Evolutionary conservation across 92 coral and sea anemone genomes (phyloP).

Genomic region (Virgularia gustaviana): DNA sequence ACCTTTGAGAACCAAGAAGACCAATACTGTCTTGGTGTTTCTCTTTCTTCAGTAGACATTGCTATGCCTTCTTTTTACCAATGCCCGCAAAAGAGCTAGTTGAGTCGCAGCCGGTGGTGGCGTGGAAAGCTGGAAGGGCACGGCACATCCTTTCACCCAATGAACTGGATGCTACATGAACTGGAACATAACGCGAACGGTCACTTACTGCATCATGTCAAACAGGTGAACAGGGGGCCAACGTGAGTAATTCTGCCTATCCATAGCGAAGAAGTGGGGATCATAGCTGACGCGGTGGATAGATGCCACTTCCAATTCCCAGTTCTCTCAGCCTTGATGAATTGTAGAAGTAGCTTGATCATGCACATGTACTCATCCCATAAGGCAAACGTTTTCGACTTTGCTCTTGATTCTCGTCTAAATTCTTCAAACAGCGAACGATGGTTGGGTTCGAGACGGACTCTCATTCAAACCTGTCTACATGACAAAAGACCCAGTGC

Average conservation of each 20-base stretch:
- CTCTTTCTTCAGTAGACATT: background rate
- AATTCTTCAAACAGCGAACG: slow-evolving; percentile 37
- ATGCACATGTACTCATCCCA: slow-evolving; percentile 27
- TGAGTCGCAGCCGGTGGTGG: slow-evolving; percentile 49
- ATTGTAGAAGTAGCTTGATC: slow-evolving; percentile 18
- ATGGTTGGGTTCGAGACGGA: slow-evolving; percentile 55
- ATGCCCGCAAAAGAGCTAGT: slow-evolving; percentile 47
- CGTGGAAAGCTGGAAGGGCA: slow-evolving; percentile 46
- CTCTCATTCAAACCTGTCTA: slow-evolving; percentile 26
- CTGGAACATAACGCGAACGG: slow-evolving; percentile 28
- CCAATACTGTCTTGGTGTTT: slow-evolving; percentile 38
- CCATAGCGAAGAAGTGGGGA: slow-evolving; percentile 43
- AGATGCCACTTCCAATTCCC: slow-evolving; percentile 37
- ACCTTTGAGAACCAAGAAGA: slow-evolving; percentile 21
- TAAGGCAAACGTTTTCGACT: slow-evolving; percentile 23
- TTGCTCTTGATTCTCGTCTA: slow-evolving; percentile 32
- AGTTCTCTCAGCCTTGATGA: slow-evolving; percentile 37
- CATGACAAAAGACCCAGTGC: slow-evolving; percentile 50
- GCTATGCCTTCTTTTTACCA: slow-evolving; percentile 48
- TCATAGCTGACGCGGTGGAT: slow-evolving; percentile 18
- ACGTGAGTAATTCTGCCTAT: too few species aligned
- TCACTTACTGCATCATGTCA: slow-evolving; percentile 28
- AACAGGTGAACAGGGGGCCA: too few species aligned
- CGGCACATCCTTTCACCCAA: slow-evolving; percentile 25
- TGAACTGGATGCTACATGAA: background rate